These are phyloP conservation scores for Stomorhina lunata DNA, from an alignment of 2,888 invertebrate species.

Conservation along the genomic window DNA sequence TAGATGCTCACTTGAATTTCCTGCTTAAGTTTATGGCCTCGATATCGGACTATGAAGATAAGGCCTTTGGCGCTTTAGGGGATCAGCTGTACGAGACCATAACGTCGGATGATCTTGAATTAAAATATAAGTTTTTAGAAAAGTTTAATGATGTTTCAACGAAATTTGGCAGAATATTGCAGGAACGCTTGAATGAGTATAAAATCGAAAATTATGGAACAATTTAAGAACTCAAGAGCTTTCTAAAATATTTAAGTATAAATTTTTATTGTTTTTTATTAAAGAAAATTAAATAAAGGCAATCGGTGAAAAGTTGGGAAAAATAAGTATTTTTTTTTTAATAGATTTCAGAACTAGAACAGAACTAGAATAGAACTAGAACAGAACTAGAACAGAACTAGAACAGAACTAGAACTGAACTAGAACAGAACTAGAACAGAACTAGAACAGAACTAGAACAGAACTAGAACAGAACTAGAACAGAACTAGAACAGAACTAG, in stretches of 20 bases:
- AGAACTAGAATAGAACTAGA: background rate
- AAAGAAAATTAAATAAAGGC: too few species aligned
- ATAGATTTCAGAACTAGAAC: background rate
- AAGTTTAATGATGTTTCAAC: conserved; percentile 61
- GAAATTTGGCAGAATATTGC: conserved; percentile 59
- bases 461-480: background rate
- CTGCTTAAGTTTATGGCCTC: conserved; percentile 53
- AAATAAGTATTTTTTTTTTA: too few species aligned
- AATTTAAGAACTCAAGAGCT: background rate
- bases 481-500: background rate
- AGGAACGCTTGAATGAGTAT: conserved; percentile 55
- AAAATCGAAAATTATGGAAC: conserved; percentile 58
- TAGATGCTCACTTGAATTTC: conserved; percentile 61
- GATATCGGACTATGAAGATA: background rate
- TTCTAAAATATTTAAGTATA: too few species aligned
- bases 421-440: background rate
- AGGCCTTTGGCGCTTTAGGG: background rate
- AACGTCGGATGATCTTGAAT: too few species aligned
- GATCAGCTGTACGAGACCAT: background rate
- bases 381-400: too few species aligned
- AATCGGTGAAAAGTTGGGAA: too few species aligned
- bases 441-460: background rate
- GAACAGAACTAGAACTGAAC: background rate
- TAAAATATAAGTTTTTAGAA: too few species aligned
- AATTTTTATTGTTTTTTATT: background rate